Evolutionary conservation across 2,113 vertebrate genomes (phyloP).

Genomic region (Dasyornis broadbenti): DNA sequence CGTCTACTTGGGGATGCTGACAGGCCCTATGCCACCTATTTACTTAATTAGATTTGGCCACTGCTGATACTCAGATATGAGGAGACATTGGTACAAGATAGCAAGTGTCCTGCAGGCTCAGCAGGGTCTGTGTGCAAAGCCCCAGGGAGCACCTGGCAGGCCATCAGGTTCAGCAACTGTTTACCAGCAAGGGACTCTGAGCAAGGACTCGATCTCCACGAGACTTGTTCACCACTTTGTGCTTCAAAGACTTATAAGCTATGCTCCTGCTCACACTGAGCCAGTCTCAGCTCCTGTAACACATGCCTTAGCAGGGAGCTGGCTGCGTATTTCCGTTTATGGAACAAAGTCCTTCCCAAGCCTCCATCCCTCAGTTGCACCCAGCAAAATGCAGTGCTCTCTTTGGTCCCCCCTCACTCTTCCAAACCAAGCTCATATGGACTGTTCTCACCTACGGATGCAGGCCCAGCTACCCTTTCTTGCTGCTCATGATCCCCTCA

Average conservation of each 20-base stretch:
- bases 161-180: not conserved
- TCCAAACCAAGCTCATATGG: not conserved
- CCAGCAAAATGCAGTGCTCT: not conserved
- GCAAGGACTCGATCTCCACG: rapidly evolving
- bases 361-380: not conserved
- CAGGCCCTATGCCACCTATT: not conserved
- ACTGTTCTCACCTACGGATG: not conserved
- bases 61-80: not conserved
- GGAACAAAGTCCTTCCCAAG: not conserved
- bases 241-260: not conserved
- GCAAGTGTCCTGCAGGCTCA: not conserved
- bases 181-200: not conserved
- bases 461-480: not conserved
- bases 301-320: not conserved
- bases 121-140: not conserved
- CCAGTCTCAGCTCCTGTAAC: not conserved
- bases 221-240: not conserved
- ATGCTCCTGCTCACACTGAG: not conserved
- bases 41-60: not conserved
- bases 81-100: not conserved
- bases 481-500: rapidly evolving
- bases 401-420: not conserved
- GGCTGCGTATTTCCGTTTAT: not conserved
- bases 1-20: not conserved
- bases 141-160: not conserved